These are phyloP conservation scores for Enteromius fasciolatus DNA, from an alignment of 2,797 vertebrate genomes.

Conservation along the genomic window DNA sequence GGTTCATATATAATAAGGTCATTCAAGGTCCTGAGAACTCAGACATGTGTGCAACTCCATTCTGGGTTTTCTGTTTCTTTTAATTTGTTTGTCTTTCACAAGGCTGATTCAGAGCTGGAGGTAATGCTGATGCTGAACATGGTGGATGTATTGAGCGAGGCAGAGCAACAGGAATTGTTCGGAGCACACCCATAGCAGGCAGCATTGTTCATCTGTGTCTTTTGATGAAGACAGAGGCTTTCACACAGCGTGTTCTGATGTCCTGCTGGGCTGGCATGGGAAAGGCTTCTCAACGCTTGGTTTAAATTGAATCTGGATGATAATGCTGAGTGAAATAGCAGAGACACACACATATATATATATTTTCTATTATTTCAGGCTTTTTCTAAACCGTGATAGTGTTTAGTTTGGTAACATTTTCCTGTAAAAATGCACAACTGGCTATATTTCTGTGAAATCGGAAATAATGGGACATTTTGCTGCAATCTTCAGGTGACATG, in stretches of 20 bases:
- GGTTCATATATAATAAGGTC: conserved; percentile 55
- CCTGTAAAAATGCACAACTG: background rate
- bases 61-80: conserved; percentile 50
- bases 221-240: conserved; percentile 77
- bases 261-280: conserved; percentile 82
- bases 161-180: conserved; percentile 72
- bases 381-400: background rate
- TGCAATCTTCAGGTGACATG: background rate
- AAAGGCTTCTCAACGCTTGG: conserved; percentile 75
- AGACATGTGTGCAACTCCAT: conserved; percentile 50
- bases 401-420: background rate
- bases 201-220: conserved; percentile 83
- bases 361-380: background rate
- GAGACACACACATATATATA: background rate
- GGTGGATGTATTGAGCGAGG: conserved; percentile 57
- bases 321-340: conserved; percentile 56
- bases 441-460: background rate
- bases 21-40: conserved; percentile 62
- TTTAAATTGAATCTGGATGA: conserved; percentile 78
- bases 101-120: conserved; percentile 63
- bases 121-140: conserved; percentile 46
- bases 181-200: conserved; percentile 80
- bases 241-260: conserved; percentile 82
- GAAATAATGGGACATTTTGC: background rate
- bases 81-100: conserved; percentile 70